Conservation (phyloP, 2,888 invertebrate species). For the Epirrhoe alternata region DNA sequence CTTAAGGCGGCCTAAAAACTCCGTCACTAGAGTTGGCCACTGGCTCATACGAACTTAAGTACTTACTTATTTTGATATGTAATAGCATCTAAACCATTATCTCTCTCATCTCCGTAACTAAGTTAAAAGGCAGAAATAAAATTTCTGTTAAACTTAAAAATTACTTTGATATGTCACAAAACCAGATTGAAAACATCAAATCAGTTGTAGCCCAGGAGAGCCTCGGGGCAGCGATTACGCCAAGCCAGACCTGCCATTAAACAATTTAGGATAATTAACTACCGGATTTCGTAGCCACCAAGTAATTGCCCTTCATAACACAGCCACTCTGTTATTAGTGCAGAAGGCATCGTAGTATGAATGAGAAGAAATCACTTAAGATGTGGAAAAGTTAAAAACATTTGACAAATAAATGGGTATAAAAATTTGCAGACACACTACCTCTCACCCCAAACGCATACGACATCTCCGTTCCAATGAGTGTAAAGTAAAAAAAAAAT, state of each 20-base stretch:
- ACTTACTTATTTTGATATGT: too few relatives aligned
- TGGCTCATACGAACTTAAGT: too few relatives aligned
- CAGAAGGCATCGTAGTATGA: conserved; percentile 16
- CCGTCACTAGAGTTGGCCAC: too few relatives aligned
- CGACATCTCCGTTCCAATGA: too few relatives aligned
- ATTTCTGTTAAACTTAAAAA: neutral
- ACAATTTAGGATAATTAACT: conserved; percentile 85
- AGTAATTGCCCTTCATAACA: conserved; percentile 82
- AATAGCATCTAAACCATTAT: too few relatives aligned
- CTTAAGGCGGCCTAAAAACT: too few relatives aligned
- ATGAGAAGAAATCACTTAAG: neutral
- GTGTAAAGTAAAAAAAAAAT: too few relatives aligned
- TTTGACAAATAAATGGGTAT: too few relatives aligned
- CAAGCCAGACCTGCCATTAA: conserved; percentile 77
- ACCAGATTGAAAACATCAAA: conserved; percentile 22
- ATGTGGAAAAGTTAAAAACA: neutral
- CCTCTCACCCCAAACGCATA: too few relatives aligned
- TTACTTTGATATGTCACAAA: conserved; percentile 13
- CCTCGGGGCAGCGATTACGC: conserved; percentile 57
- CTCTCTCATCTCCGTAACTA: too few relatives aligned
- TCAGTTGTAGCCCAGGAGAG: conserved; percentile 27
- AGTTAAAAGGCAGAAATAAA: too few relatives aligned
- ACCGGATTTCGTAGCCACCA: conserved; percentile 78
- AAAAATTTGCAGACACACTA: too few relatives aligned
- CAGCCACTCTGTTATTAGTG: conserved; percentile 68